phyloP scores from a whole-genome alignment of 2,113 vertebrate species.

The Phycodurus eques region DNA sequence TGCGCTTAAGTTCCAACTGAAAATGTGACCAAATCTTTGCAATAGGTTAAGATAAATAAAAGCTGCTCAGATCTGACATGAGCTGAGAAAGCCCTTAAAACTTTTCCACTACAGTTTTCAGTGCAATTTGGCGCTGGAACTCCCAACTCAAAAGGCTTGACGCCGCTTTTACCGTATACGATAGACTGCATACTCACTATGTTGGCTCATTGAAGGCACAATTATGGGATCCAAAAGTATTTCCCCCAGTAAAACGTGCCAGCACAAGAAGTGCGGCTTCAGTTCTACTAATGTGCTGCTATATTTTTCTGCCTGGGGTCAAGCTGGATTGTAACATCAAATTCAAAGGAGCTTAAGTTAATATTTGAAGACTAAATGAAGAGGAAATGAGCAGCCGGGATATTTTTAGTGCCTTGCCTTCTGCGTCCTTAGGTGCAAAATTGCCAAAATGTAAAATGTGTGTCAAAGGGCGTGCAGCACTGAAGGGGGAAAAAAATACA shows the following conservation, averaged over 20 bases:
- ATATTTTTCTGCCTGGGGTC: slow-evolving; percentile 13
- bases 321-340: neutral
- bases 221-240: neutral
- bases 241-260: neutral
- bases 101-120: neutral
- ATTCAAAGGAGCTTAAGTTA: slow-evolving; percentile 18
- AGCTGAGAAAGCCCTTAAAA: neutral
- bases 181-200: neutral
- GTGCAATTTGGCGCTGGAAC: neutral
- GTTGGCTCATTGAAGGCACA: neutral
- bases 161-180: neutral
- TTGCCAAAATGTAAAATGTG: neutral
- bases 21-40: neutral
- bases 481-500: neutral
- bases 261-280: neutral
- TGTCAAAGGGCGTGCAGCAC: neutral
- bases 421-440: slow-evolving; percentile 3
- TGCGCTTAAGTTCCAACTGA: neutral
- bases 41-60: too few relatives aligned
- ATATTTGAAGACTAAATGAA: slow-evolving; percentile 34
- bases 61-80: neutral
- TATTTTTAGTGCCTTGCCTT: slow-evolving; percentile 24
- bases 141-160: neutral
- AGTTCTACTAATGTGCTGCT: neutral
- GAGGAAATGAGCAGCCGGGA: slow-evolving; percentile 32